Evolutionary conservation across 2,113 vertebrate species (phyloP).

Genomic region (Poeciliopsis occidentalis): DNA sequence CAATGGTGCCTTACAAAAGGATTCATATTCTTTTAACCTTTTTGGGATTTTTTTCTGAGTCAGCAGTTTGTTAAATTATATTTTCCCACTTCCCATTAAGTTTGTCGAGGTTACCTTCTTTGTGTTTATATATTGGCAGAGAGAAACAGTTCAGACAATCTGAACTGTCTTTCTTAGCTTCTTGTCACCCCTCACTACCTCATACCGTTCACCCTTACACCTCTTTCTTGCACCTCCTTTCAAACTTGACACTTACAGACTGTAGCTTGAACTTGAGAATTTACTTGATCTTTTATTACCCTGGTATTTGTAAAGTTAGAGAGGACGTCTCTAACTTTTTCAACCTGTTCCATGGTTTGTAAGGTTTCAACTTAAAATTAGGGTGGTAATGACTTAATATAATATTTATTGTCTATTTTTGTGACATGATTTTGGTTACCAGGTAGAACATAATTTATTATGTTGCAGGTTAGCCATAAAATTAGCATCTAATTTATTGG

Average conservation of each 20-base stretch:
- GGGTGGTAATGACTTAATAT: no score
- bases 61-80: not conserved
- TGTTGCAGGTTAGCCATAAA: no score
- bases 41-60: no score
- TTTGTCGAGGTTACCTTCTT: not conserved
- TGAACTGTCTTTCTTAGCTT: slow-evolving; percentile 41
- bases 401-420: no score
- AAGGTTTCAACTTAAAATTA: no score
- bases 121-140: not conserved
- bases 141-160: slow-evolving; percentile 7
- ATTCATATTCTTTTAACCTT: not conserved
- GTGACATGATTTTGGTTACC: no score
- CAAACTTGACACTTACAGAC: not conserved
- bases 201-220: slow-evolving; percentile 54
- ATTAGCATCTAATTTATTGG: no score
- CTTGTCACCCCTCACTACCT: slow-evolving; percentile 26
- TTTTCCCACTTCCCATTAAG: not conserved
- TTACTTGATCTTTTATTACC: slow-evolving; percentile 26
- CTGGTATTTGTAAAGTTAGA: slow-evolving; percentile 8
- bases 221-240: slow-evolving; percentile 29
- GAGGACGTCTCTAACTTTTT: slow-evolving; percentile 29
- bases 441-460: no score
- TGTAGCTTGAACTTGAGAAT: not conserved
- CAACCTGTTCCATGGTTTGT: not conserved
- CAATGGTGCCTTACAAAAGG: not conserved